Conservation (phyloP, 2,888 invertebrate genomes). For the Aphodius granarius region DNA sequence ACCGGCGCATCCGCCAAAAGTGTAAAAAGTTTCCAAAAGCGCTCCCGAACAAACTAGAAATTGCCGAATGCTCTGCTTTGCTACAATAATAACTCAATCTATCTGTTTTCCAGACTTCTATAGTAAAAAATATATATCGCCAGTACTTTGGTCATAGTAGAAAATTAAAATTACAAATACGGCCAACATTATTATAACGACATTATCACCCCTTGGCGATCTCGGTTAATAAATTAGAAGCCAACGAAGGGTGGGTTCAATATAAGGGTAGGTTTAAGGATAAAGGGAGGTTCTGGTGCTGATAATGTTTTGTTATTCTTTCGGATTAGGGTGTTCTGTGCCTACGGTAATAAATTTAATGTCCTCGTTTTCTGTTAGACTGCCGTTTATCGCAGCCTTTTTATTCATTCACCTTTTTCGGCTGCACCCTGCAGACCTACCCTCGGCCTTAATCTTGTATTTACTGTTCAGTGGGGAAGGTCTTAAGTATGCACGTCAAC, state of each 20-base stretch:
- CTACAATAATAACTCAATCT: no score
- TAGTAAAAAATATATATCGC: no score
- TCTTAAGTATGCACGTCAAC: background rate
- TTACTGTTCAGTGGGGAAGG: background rate
- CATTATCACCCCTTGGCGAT: constrained; percentile 20
- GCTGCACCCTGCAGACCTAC: background rate
- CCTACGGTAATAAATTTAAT: background rate
- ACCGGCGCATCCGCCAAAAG: no score
- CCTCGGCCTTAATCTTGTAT: background rate
- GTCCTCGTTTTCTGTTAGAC: background rate
- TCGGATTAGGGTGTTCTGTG: constrained; percentile 17
- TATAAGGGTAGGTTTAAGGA: constrained; percentile 18
- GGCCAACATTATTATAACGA: constrained; percentile 23
- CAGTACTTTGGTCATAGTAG: constrained; percentile 21
- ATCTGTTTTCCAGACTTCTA: no score
- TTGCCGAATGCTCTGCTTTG: no score
- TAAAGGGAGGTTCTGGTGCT: background rate
- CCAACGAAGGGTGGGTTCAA: constrained; percentile 18
- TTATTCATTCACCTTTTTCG: background rate
- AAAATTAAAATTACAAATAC: constrained; percentile 24
- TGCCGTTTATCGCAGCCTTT: background rate
- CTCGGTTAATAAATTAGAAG: constrained; percentile 21
- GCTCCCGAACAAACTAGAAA: no score
- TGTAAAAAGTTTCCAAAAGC: no score
- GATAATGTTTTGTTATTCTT: constrained; percentile 24